Conservation (phyloP, 2,888 invertebrate genomes). For the Troilus luridus region DNA sequence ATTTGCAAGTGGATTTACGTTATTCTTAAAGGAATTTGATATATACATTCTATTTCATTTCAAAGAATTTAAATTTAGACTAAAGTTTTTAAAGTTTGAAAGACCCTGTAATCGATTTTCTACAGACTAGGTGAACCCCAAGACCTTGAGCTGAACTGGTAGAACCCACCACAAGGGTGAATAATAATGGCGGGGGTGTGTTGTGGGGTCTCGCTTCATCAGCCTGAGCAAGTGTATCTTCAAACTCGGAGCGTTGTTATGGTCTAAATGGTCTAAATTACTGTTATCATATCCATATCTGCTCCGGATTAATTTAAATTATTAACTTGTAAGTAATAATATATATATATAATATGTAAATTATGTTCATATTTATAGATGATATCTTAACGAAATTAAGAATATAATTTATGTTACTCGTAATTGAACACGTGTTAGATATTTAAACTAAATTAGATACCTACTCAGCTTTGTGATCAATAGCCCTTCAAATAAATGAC, state of each 20-base stretch:
- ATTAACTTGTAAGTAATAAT: no score
- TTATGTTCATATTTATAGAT: no score
- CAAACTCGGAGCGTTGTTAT: background rate
- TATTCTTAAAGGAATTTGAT: no score
- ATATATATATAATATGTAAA: no score
- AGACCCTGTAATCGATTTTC: background rate
- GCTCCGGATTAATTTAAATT: background rate
- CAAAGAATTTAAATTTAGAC: background rate
- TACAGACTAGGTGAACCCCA: background rate
- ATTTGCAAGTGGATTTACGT: no score
- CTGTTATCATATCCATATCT: background rate
- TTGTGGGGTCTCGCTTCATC: background rate
- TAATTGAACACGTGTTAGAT: no score
- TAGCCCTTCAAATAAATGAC: no score
- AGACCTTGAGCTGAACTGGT: slow-evolving; percentile 10
- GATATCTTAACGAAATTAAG: no score
- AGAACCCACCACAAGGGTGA: slow-evolving; percentile 6
- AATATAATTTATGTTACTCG: no score
- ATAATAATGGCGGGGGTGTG: background rate
- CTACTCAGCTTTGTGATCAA: no score
- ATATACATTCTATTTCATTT: no score
- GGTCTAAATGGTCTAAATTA: background rate
- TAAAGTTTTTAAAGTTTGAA: background rate
- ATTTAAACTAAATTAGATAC: no score
- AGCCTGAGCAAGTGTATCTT: slow-evolving; percentile 3